Evolutionary conservation across 2,113 vertebrate genomes (phyloP), one percentile per base, ranked within the genome.

Genomic region (Crotalus viridis): DNA sequence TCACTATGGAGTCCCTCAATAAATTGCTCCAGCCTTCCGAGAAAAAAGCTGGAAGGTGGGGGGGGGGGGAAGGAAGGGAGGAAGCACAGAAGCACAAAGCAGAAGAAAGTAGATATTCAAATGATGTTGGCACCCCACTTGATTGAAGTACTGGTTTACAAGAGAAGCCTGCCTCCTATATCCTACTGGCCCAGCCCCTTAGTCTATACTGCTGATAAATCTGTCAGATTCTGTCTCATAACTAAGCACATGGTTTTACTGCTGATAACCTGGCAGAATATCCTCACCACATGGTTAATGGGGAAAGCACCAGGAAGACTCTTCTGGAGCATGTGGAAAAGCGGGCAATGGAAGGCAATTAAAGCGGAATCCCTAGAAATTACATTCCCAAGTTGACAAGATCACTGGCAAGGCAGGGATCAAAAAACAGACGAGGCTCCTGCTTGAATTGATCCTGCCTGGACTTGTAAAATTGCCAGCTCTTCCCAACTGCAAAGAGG

Each of bases 191-290:
- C 92, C 54, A 86, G 55, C 88, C 92, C 88, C 74, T 93, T 48
- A 13, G 57, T 39, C 13, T n/a, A 33, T 59, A 12, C 43, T 81
- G 33, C 21, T 46, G 43, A 93, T 90, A 61, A 85, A 93, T 93
- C 55, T 56, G 85, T 90, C 88, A 59, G 10, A 43, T 17, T 89
- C 87, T 26, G 51, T 61, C 43, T 59, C 69, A 7, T 59, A 93
- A 93, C 55, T 59, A 86, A 61, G 51, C 55, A 8, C 54, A 86
- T 51, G 74, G 24, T 90, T 51, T 90, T 90, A 89, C 85, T 69
- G 22, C 54, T 89, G 69, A 90, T 54, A 86, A 59, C 74, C 88
- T 85, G 92, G 88, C 88, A 93, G 21, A 33, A 56, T 59, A 59
- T 51, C 69, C 85, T 39, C 74, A 61, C 69, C 92, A 93, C 55